phyloP scores from a whole-genome alignment of 2,888 invertebrate genomes.

The Thyatira batis region DNA sequence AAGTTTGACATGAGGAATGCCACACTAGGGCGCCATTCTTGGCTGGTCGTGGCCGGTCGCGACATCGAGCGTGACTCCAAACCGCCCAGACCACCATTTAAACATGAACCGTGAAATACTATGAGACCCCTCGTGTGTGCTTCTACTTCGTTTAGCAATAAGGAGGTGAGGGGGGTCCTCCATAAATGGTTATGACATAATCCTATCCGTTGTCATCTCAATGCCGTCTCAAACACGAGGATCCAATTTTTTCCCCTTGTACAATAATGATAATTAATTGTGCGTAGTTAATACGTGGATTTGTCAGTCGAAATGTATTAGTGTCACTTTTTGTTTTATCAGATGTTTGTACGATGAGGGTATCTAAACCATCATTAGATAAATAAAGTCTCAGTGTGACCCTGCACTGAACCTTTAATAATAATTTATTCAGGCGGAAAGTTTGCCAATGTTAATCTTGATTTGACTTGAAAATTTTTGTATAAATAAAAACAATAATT shows the following conservation, averaged over 20 bases:
- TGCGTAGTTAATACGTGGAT: slow-evolving; percentile 64
- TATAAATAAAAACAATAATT: neutral
- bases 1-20: slow-evolving; percentile 77
- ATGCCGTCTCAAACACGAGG: slow-evolving; percentile 76
- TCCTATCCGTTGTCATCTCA: slow-evolving; percentile 77
- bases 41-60: slow-evolving; percentile 70
- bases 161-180: slow-evolving; percentile 37
- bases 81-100: slow-evolving; percentile 42
- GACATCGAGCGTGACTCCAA: slow-evolving; percentile 64
- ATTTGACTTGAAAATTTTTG: neutral
- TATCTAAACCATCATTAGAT: neutral
- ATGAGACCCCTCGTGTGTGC: slow-evolving; percentile 26
- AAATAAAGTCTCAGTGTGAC: no score
- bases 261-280: slow-evolving; percentile 76
- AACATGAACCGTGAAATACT: slow-evolving; percentile 42
- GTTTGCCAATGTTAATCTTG: neutral
- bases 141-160: slow-evolving; percentile 10
- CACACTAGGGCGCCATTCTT: slow-evolving; percentile 64
- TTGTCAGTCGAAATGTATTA: slow-evolving; percentile 72
- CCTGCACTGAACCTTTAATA: no score
- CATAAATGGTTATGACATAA: slow-evolving; percentile 57
- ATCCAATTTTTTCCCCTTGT: slow-evolving; percentile 66
- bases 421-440: no score
- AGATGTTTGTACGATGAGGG: slow-evolving; percentile 10
- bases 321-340: slow-evolving; percentile 59